These are phyloP conservation scores for Clavelina lepadiformis DNA, from an alignment of 23 tunicate species.

Conservation along the genomic window DNA sequence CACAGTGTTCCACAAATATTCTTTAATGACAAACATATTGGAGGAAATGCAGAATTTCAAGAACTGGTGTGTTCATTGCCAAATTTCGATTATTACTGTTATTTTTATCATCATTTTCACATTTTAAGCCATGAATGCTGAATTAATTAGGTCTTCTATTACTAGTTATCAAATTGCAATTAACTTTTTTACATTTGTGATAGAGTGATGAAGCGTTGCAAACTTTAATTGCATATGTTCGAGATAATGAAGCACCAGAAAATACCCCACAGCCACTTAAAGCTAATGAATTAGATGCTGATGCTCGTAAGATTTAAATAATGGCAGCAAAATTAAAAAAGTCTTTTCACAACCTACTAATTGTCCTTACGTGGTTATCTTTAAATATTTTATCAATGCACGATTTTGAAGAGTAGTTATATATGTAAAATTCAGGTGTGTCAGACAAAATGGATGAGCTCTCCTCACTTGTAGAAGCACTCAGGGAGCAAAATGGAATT, in stretches of 20 bases:
- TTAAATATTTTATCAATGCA: not conserved
- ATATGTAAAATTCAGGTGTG: not conserved
- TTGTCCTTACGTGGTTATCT: too few relatives aligned
- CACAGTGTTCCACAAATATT: slow-evolving; percentile 83
- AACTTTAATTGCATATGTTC: slow-evolving; percentile 36
- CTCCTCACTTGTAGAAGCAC: slow-evolving; percentile 48
- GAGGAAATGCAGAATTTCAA: slow-evolving; percentile 84
- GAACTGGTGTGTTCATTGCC: slow-evolving; percentile 17
- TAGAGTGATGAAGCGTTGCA: slow-evolving; percentile 32
- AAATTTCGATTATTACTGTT: not conserved
- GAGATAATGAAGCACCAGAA: slow-evolving; percentile 18
- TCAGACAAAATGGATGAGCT: slow-evolving; percentile 42
- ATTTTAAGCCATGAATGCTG: too few relatives aligned
- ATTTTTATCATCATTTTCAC: too few relatives aligned
- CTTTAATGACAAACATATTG: slow-evolving; percentile 73
- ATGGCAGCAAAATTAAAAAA: too few relatives aligned
- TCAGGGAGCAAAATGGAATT: slow-evolving; percentile 34
- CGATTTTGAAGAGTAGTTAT: not conserved
- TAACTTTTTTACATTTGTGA: not conserved
- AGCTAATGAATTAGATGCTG: too few relatives aligned
- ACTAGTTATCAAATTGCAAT: too few relatives aligned
- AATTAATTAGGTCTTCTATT: too few relatives aligned
- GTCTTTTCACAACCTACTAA: too few relatives aligned
- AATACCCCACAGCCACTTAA: slow-evolving; percentile 54
- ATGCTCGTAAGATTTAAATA: too few relatives aligned